A percentile compares a stretch with the other conserved stretches of the same genome.
phyloP scores from a whole-genome alignment of 2,797 vertebrate genomes.

The Hippocampus kuda region DNA sequence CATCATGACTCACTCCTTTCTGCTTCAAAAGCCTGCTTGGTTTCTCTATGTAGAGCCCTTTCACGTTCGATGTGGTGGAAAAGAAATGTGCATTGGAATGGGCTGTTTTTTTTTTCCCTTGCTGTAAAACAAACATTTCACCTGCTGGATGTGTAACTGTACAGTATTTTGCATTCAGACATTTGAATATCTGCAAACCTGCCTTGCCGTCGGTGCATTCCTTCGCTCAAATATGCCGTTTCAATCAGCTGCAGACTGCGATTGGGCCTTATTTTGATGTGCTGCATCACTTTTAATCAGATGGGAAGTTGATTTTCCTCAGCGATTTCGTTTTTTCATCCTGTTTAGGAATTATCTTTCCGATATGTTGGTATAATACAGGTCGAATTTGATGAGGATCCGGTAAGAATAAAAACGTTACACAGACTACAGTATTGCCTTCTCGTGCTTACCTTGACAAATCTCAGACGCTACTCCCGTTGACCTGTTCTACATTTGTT shows the following conservation, averaged over 20 bases:
- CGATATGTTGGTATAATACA: neutral
- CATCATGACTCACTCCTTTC: slow-evolving; percentile 71
- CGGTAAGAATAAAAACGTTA: neutral
- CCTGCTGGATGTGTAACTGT: neutral
- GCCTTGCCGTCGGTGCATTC: neutral
- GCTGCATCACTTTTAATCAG: neutral
- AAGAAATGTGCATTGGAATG: slow-evolving; percentile 28
- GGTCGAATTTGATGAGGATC: slow-evolving; percentile 3
- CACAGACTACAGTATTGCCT: no score
- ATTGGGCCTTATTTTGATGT: neutral
- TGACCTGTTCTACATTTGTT: slow-evolving; percentile 21
- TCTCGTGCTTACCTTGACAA: neutral
- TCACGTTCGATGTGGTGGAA: slow-evolving; percentile 58
- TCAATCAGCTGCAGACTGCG: no score
- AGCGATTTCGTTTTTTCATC: neutral
- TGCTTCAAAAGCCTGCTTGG: slow-evolving; percentile 62
- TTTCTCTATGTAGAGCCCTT: slow-evolving; percentile 58
- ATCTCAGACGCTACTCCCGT: slow-evolving; percentile 27
- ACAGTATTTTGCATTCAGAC: neutral
- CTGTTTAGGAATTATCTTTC: neutral
- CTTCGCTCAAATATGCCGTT: no score
- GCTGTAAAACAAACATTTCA: neutral
- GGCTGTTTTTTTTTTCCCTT: slow-evolving; percentile 1
- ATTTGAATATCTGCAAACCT: neutral
- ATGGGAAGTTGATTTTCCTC: neutral